Evolutionary conservation across 2,888 invertebrate genomes (phyloP).

Genomic region (Xanthostigma xanthostigma): DNA sequence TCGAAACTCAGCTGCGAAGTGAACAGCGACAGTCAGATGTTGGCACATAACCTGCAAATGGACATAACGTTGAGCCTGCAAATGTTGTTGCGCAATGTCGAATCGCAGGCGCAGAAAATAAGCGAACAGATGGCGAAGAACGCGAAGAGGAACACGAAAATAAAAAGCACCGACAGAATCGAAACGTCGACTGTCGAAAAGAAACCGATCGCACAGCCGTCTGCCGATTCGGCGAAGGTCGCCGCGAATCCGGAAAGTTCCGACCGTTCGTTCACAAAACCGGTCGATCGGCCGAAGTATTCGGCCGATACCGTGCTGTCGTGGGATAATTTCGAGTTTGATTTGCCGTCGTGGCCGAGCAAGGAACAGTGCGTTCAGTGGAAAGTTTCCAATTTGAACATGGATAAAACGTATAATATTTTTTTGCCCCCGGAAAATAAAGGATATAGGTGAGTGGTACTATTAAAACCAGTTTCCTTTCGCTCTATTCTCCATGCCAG

Average conservation of each 20-base stretch:
- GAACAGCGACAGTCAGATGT: slow-evolving; percentile 23
- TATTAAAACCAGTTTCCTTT: background rate
- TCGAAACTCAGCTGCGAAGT: slow-evolving; percentile 27
- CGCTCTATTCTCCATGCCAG: too few species aligned
- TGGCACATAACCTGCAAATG: slow-evolving; percentile 26
- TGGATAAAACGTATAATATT: slow-evolving; percentile 44
- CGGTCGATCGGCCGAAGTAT: slow-evolving; percentile 25
- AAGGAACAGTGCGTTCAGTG: slow-evolving; percentile 32
- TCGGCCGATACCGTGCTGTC: slow-evolving; percentile 34
- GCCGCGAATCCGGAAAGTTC: too few species aligned
- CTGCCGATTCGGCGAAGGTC: too few species aligned
- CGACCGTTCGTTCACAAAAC: slow-evolving; percentile 13
- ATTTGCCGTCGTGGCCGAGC: slow-evolving; percentile 39
- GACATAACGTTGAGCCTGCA: slow-evolving; percentile 32
- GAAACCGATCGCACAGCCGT: too few species aligned
- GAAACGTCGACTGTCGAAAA: too few species aligned
- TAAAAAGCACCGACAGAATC: background rate
- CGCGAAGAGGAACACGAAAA: slow-evolving; percentile 10
- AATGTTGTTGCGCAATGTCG: slow-evolving; percentile 31
- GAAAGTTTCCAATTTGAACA: slow-evolving; percentile 28
- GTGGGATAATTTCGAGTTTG: slow-evolving; percentile 34
- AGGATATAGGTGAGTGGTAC: slow-evolving; percentile 47
- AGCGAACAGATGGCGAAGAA: slow-evolving; percentile 27
- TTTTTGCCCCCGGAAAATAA: slow-evolving; percentile 66
- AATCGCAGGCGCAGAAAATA: slow-evolving; percentile 33